Evolutionary conservation across 2,888 invertebrate genomes (phyloP).

Genomic region (Melanotus villosus): DNA sequence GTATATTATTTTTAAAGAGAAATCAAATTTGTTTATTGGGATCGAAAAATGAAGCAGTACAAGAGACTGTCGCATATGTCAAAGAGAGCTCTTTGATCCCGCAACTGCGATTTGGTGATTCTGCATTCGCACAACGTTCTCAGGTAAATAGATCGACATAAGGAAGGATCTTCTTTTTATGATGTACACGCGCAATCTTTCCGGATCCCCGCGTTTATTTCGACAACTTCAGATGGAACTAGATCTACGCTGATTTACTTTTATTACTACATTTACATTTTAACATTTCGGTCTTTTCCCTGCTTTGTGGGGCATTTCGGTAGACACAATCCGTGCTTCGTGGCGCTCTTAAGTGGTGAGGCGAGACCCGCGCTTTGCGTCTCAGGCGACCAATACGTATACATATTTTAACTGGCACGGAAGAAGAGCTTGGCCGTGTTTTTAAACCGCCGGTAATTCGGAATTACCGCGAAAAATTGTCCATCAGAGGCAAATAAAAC

Average conservation of each 20-base stretch:
- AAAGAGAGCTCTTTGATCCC: conserved; percentile 44
- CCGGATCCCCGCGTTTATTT: conserved; percentile 52
- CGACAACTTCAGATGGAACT: conserved; percentile 53
- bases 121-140: conserved; percentile 45
- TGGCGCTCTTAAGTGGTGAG: conserved; percentile 49
- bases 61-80: conserved; percentile 32
- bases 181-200: conserved; percentile 51
- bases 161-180: conserved; percentile 51
- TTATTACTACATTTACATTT: conserved; percentile 59
- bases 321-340: conserved; percentile 50
- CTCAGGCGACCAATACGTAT: conserved; percentile 65
- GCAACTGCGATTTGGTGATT: conserved; percentile 39
- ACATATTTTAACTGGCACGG: conserved; percentile 63
- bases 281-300: conserved; percentile 51
- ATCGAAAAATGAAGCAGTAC: conserved; percentile 11
- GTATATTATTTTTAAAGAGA: neutral
- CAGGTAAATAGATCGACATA: conserved; percentile 52
- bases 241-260: conserved; percentile 57
- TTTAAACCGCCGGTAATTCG: conserved; percentile 62
- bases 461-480: conserved; percentile 65
- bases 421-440: conserved; percentile 43
- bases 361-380: conserved; percentile 54
- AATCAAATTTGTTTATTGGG: conserved; percentile 26
- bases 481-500: conserved; percentile 66
- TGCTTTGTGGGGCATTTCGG: conserved; percentile 42